Conservation (phyloP, 2,797 vertebrate species). For the Pempheris klunzingeri region DNA sequence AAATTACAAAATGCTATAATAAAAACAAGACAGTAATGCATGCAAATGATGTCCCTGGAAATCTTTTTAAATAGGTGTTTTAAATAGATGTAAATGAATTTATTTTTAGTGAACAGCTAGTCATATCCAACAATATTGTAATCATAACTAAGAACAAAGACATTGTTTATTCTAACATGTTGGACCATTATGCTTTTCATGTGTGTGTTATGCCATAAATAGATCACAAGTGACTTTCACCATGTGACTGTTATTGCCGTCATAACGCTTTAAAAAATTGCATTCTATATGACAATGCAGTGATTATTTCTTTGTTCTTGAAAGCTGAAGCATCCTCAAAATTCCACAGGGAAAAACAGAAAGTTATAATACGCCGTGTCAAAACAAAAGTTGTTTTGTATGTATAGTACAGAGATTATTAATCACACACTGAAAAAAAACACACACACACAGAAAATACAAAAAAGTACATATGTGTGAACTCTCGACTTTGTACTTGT, state of each 20-base stretch:
- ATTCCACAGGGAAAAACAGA: slow-evolving; percentile 30
- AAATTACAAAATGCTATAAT: slow-evolving; percentile 64
- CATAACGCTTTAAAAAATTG: slow-evolving; percentile 31
- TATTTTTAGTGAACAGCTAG: slow-evolving; percentile 58
- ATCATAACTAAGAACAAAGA: slow-evolving; percentile 52
- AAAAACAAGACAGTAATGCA: slow-evolving; percentile 54
- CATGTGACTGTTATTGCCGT: background rate
- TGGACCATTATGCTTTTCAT: slow-evolving; percentile 3
- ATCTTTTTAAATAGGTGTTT: slow-evolving; percentile 59
- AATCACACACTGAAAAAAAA: background rate
- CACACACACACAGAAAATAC: background rate
- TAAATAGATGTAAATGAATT: slow-evolving; percentile 57
- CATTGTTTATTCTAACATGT: slow-evolving; percentile 27
- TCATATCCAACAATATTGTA: slow-evolving; percentile 22
- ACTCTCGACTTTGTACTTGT: background rate
- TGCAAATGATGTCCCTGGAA: slow-evolving; percentile 69
- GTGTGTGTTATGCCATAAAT: slow-evolving; percentile 23
- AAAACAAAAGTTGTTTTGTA: slow-evolving; percentile 16
- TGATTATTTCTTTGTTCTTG: slow-evolving; percentile 19
- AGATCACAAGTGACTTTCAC: slow-evolving; percentile 45
- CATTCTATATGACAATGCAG: slow-evolving; percentile 8
- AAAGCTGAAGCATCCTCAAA: slow-evolving; percentile 28
- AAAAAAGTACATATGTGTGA: slow-evolving; percentile 3
- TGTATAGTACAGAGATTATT: background rate
- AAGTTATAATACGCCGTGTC: slow-evolving; percentile 13